Base-by-base conservation (phyloP, 2,888 invertebrate genomes). In the Campopleginae sp. region DNA sequence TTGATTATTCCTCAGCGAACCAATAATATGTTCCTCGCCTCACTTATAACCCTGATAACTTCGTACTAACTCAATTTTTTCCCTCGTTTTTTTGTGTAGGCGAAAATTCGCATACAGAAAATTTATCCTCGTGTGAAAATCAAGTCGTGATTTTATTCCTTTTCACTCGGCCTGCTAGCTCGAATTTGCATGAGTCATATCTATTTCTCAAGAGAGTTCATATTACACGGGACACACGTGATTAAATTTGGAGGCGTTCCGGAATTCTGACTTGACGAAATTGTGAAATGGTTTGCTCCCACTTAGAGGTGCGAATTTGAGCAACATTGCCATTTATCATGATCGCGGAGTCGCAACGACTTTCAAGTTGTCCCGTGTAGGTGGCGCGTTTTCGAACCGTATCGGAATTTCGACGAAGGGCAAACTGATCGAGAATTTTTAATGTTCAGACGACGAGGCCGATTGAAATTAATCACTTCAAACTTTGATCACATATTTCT, bases 161-260 rank as follows among this genome's bases (percentile, higher is more conserved):
- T 0, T 27, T 23, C 27, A 12, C 23, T 23, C 14, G 0, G 10
- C 10, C 4, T 12, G 23, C 54, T 10, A 10, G 19, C 23, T 54
- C 54, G 10, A 10, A 14, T 58, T 58, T 27, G 58, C 58, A 27
- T 27, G 27, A 4, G 58, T 58, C 58, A 58, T 58, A 58, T 58
- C 58, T 12, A 58, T 58, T 58, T 58, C 58, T 27, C 8, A 58
- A 58, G 58, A 27, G 27, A 58, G 58, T 58, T 58, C 14, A 58
- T 58, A 17, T 23, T 44, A 54, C 51, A 54, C 70, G 17, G 31
- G 46, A 14, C 38, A 72, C 23, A n/a, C 71, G 71, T 70, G 68
- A 58, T 46, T 68, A 71, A 48, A 71, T 27, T 72, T 72, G 12
- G 19, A 54, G 54, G 54, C 38, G 71, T 72, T 72, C 71, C 54